Conservation (phyloP, 1,140 invertebrate species). For the Drosophila tani region DNA sequence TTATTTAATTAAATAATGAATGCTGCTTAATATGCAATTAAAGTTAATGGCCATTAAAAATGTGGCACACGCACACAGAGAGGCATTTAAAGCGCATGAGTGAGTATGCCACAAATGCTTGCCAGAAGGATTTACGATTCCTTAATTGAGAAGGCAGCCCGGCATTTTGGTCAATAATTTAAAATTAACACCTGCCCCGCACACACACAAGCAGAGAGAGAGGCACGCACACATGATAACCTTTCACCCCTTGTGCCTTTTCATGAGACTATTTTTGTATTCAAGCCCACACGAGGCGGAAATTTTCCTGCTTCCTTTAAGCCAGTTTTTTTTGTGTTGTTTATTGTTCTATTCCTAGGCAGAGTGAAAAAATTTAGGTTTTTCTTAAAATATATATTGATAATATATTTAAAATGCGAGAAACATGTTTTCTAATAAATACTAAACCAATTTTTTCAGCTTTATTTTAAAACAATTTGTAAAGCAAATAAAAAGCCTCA, state of each 20-base stretch:
- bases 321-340: neutral
- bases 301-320: constrained; percentile 22
- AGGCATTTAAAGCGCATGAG: neutral
- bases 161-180: constrained; percentile 70
- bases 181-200: constrained; percentile 60
- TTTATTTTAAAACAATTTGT: too few relatives aligned
- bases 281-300: constrained; percentile 12
- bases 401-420: too few relatives aligned
- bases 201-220: neutral
- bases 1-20: constrained; percentile 66
- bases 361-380: neutral
- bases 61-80: constrained; percentile 14
- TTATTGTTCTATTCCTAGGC: neutral
- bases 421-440: too few relatives aligned
- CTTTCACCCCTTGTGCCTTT: constrained; percentile 5
- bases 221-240: constrained; percentile 8
- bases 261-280: constrained; percentile 57
- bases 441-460: too few relatives aligned
- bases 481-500: too few relatives aligned
- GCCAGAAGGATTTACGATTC: constrained; percentile 24
- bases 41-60: constrained; percentile 62
- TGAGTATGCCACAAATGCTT: constrained; percentile 27
- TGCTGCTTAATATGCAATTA: constrained; percentile 52
- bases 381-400: too few relatives aligned
- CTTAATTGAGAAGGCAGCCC: constrained; percentile 41